These are phyloP conservation scores for Vulpes ferrilata DNA, from an alignment of 2,113 vertebrate genomes.

Conservation along the genomic window DNA sequence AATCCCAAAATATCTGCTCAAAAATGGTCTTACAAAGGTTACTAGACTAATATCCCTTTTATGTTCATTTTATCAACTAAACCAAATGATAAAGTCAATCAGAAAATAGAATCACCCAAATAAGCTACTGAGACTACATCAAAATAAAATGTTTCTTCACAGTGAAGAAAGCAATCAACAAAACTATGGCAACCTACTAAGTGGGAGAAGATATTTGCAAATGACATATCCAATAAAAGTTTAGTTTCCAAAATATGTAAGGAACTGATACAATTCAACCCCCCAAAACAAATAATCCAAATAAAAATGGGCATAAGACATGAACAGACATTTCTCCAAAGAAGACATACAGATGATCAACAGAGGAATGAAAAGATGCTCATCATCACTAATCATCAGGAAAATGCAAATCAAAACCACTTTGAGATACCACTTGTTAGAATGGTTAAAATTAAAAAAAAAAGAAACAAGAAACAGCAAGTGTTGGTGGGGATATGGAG, in stretches of 20 bases:
- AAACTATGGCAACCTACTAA: background rate
- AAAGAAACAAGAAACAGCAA: background rate
- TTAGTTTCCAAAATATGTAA: background rate
- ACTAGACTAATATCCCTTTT: background rate
- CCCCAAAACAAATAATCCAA: background rate
- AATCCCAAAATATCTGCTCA: background rate
- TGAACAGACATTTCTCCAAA: background rate
- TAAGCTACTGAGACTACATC: background rate
- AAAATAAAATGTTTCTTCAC: background rate
- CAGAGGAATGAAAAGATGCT: background rate
- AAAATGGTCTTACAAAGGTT: background rate
- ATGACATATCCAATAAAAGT: background rate
- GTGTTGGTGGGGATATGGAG: background rate
- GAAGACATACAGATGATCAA: background rate
- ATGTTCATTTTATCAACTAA: background rate
- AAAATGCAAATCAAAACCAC: background rate
- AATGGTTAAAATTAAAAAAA: background rate
- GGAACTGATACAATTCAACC: background rate
- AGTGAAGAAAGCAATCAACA: background rate
- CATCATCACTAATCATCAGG: background rate
- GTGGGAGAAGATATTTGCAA: background rate
- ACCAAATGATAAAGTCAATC: background rate
- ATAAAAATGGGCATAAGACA: background rate
- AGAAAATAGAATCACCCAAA: background rate
- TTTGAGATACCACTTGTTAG: background rate